Percentiles rank a stretch among this genome's conserved stretches.
phyloP scores from a whole-genome alignment of 2,797 vertebrate species.

The Streptopelia turtur region DNA sequence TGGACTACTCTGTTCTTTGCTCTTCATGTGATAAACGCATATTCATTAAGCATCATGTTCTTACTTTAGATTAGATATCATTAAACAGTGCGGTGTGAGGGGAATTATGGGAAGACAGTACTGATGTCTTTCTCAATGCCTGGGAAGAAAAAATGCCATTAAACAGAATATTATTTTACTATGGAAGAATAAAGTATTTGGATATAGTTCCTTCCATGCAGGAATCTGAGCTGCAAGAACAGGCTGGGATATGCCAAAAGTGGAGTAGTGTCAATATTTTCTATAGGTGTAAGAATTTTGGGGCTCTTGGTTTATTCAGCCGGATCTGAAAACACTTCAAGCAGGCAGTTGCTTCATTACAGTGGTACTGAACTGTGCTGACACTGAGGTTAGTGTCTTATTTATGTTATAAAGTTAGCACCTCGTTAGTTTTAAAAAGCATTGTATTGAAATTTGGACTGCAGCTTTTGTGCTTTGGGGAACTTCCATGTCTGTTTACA shows the following conservation, averaged over 20 bases:
- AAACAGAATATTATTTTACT: neutral
- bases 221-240: neutral
- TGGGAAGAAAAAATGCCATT: neutral
- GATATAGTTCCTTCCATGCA: neutral
- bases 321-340: neutral
- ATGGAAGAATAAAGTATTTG: neutral
- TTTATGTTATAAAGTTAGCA: neutral
- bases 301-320: neutral
- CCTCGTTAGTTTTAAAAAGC: neutral
- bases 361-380: neutral
- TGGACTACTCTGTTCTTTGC: conserved; percentile 14
- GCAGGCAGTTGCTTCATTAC: neutral
- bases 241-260: neutral
- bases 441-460: neutral
- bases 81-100: neutral
- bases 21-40: conserved; percentile 20
- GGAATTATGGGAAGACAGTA: too few species aligned
- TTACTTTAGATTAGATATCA: conserved; percentile 12
- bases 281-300: neutral
- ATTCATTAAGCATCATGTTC: conserved; percentile 36
- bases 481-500: neutral
- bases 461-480: neutral
- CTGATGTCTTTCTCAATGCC: neutral
- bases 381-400: neutral
- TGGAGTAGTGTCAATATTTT: neutral